Conservation (phyloP, 2,113 vertebrate species). For the Glaucomys volans region DNA sequence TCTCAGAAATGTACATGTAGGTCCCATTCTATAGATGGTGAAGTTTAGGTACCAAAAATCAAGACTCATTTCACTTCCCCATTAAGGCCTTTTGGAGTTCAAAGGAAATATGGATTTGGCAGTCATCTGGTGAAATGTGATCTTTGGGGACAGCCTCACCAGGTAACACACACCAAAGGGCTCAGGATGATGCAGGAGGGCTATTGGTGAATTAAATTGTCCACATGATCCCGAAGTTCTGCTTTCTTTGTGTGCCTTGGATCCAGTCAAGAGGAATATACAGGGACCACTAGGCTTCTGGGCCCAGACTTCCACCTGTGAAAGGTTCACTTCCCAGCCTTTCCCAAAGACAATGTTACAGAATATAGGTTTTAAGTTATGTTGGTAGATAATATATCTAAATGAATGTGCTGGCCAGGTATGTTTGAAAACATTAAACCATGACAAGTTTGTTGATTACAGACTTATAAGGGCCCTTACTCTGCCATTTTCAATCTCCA, state of each 20-base stretch:
- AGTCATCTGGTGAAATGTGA: background rate
- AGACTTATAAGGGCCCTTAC: background rate
- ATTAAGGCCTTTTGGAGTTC: background rate
- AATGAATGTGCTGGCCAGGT: background rate
- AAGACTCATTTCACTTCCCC: background rate
- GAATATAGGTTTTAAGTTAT: background rate
- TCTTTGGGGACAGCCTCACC: background rate
- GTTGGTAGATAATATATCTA: background rate
- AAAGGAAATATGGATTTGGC: background rate
- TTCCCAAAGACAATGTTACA: background rate
- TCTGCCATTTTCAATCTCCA: background rate
- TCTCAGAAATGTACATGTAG: background rate
- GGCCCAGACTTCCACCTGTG: background rate
- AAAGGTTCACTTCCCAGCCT: background rate
- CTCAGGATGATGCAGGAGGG: background rate
- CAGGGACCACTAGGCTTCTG: background rate
- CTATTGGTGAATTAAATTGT: background rate
- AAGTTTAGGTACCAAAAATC: slow-evolving; percentile 30
- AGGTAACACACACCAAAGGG: background rate
- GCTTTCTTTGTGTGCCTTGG: background rate
- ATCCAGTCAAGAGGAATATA: background rate
- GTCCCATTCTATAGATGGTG: slow-evolving; percentile 44
- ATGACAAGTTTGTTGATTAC: background rate
- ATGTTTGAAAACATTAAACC: background rate
- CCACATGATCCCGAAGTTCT: background rate